Percentiles rank a stretch among this genome's conserved stretches.
Evolutionary conservation across 1,140 invertebrate species (phyloP).

Genomic region (Caenorhabditis brenneri): DNA sequence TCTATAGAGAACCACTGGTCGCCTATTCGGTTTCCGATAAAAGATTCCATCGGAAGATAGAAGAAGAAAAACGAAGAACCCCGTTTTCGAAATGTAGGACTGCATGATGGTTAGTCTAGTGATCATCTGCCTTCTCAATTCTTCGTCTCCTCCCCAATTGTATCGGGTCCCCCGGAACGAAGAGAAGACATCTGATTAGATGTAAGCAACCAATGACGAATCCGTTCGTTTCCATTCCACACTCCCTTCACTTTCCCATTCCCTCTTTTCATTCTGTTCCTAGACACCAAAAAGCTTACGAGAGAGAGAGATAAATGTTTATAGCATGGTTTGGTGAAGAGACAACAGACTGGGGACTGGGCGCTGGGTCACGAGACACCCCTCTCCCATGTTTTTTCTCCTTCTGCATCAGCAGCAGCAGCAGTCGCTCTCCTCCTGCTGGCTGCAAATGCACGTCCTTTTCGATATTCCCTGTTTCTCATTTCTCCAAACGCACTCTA

Average conservation of each 20-base stretch:
- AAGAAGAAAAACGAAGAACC: neutral
- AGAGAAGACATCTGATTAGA: conserved; percentile 39
- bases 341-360: neutral
- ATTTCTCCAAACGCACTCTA: neutral
- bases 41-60: conserved; percentile 12
- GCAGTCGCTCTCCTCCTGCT: neutral
- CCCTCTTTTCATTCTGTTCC: neutral
- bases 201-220: conserved; percentile 1
- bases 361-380: conserved; percentile 41
- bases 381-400: neutral
- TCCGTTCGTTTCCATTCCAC: conserved; percentile 6
- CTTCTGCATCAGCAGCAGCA: neutral
- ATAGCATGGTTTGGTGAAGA: conserved; percentile 14
- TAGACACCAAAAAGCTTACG: conserved; percentile 30
- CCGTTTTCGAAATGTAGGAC: conserved; percentile 30
- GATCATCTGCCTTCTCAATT: neutral
- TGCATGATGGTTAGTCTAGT: conserved; percentile 37
- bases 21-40: neutral
- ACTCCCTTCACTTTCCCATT: neutral
- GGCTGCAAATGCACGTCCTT: conserved; percentile 36
- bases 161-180: neutral
- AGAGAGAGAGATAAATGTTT: conserved; percentile 29
- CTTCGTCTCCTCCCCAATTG: neutral
- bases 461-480: neutral
- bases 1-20: conserved; percentile 28